Evolutionary conservation across 2,797 vertebrate species (phyloP).

Genomic region (Macropodus opercularis): DNA sequence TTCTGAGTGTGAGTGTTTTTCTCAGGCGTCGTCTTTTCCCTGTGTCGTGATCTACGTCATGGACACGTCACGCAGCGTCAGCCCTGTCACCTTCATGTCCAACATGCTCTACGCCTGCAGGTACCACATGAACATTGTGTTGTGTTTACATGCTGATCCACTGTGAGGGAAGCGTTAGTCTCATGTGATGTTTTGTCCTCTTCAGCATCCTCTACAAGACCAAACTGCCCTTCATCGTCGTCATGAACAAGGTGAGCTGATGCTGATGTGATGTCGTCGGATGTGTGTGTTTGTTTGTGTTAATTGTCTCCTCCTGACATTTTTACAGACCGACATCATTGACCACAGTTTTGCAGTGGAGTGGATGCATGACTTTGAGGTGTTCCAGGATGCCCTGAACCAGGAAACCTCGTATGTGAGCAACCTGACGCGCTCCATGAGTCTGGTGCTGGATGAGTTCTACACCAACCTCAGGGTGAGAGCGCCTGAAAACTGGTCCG

Average conservation of each 20-base stretch:
- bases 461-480: constrained; percentile 84
- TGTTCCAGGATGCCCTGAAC: constrained; percentile 94
- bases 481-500: not conserved
- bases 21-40: constrained; percentile 93
- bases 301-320: not conserved
- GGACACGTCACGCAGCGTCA: constrained; percentile 96
- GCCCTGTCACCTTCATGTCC: constrained; percentile 97
- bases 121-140: constrained; percentile 65
- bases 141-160: not conserved
- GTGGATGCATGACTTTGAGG: constrained; percentile 98
- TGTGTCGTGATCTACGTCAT: constrained; percentile 94
- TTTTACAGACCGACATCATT: constrained; percentile 91
- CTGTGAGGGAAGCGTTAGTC: not conserved
- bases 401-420: constrained; percentile 94
- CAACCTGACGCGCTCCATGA: constrained; percentile 97
- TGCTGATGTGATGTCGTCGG: too few relatives aligned
- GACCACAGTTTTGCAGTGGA: constrained; percentile 96
- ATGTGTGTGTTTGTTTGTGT: too few relatives aligned
- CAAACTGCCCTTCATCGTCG: constrained; percentile 95
- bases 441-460: constrained; percentile 96
- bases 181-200: constrained; percentile 14
- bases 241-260: constrained; percentile 94
- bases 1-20: not conserved
- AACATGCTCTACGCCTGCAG: constrained; percentile 99
- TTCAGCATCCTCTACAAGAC: constrained; percentile 97